Base-by-base conservation (phyloP, 2,113 vertebrate genomes). In the Echinops telfairi region DNA sequence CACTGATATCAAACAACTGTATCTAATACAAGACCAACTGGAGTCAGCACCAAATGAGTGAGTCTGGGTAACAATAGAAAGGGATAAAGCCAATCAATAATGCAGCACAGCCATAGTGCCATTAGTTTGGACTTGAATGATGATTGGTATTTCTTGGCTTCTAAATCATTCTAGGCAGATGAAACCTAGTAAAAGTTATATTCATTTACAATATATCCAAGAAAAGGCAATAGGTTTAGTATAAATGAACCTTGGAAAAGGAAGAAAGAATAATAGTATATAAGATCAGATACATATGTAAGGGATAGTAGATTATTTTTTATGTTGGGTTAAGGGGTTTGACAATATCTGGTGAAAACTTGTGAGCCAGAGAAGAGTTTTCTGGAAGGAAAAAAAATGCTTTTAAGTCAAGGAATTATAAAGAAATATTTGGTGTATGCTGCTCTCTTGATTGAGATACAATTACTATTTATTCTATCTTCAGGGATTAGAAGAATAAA, bases 371-470 rank as follows among this genome's bases (percentile, higher is more conserved):
- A 8, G 57, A 60, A 40, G 53, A 58, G 29, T 58, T 84, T 93
- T 90, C 25, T 40, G 27, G 6, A 79, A 90, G 29, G 4, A 94
- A 86, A 68, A 86, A 68, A 90, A 81, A 86, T 58, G 40, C 43
- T 81, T 81, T 57, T 75, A 43, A 58, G 17, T 29, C 3, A 66
- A 53, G 22, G 8, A 36, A 31, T 5, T 66, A 20, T 60, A 77
- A 68, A 40, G 31, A 94, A 66, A 57, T 15, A 66, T 9, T 36
- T 36, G 17, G 7, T n/a, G 17, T 29, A 66, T 25, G n/a, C 29
- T 66, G 33, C 22, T 6, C 22, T n/a, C 14, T 22, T 64, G 25
- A 14, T 11, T 81, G 16, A 80, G 7, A 15, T 58, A 33, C 38
- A 53, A 86, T 94, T 76, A 11, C 33, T 43, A 75, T 73, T 66